Evolutionary conservation across 2,113 vertebrate genomes (phyloP), one percentile per base, ranked within the genome.

Genomic region (Australoheros scitulus): DNA sequence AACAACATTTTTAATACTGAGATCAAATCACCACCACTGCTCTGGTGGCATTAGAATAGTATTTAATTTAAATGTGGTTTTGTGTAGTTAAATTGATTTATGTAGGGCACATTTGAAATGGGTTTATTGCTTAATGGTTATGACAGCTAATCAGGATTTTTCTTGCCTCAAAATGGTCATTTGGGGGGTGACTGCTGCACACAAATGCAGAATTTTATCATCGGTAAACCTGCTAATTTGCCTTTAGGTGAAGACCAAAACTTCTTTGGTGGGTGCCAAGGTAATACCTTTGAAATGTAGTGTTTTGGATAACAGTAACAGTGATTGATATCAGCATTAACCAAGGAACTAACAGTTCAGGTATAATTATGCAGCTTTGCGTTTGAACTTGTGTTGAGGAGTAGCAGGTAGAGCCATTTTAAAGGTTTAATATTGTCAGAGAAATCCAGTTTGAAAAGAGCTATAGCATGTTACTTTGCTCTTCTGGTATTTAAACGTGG

Each of bases 111-210:
- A 24, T 55, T 34, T 72, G 68, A 55, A 55, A 47, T 72, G 47
- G 47, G 43, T 72, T 72, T 32, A 52, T 72, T 55, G 2, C 11
- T 55, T 14, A 72, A 55, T 34, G 47, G 26, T 55, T 55, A 5
- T 10, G 2, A 34, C 47, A 14, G 55, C 0, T 55, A 55, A 72
- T 20, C 11, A 0, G 17, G 3, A 2, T 0, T 72, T 72, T 34
- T 55, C 47, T 17, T 72, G 47, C 15, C 65, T 52, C 3, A 0
- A 72, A 72, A 52, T 72, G 0, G 0, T 6, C 47, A 4, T 32
- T 52, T 52, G 17, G 43, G 68, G 29, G 26, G 68, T 14, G 32
- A 55, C 20, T 34, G 6, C 34, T 34, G 6, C 34, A 61, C 60
- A 61, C 60, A 61, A 20, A 61, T 29, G 11, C 1, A 2, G 11